Percentiles rank a stretch among this genome's conserved stretches.
Evolutionary conservation across 23 tunicate species (phyloP).

Genomic region (Ciona savignyi): DNA sequence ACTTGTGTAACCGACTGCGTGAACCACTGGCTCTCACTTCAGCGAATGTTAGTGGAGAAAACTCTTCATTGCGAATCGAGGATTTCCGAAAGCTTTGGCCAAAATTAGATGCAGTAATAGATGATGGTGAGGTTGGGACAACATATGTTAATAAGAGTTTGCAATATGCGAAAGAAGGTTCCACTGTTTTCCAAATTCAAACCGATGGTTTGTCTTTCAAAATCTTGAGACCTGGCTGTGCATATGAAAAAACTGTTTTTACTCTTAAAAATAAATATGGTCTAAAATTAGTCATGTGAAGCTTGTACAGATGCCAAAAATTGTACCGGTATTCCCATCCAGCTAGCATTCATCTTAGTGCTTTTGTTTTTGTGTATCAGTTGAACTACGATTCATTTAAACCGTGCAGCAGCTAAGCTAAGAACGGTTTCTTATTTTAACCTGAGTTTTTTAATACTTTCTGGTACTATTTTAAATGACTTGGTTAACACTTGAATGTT

Average conservation of each 20-base stretch:
- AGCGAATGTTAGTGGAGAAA: constrained; percentile 70
- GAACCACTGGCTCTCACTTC: constrained; percentile 93
- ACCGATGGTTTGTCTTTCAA: constrained; percentile 68
- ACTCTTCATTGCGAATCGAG: constrained; percentile 47
- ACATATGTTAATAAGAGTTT: constrained; percentile 13
- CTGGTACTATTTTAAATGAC: no score
- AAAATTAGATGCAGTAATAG: constrained; percentile 69
- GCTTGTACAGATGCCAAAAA: no score
- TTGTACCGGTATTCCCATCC: no score
- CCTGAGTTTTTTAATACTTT: no score
- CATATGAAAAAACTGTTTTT: constrained; percentile 67
- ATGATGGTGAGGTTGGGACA: constrained; percentile 74
- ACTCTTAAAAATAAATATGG: constrained; percentile 39
- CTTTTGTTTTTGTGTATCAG: no score
- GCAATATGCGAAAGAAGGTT: constrained; percentile 44
- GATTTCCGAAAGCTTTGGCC: constrained; percentile 62
- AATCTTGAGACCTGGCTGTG: constrained; percentile 75
- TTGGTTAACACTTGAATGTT: no score
- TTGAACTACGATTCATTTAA: no score
- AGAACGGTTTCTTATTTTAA: no score
- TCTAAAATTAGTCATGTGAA: constrained; percentile 34
- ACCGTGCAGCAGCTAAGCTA: no score
- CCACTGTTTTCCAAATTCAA: constrained; percentile 56
- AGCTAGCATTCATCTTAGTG: no score
- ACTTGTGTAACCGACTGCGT: constrained; percentile 49